phyloP scores from a whole-genome alignment of 2,113 vertebrate genomes.

The Pelecanus crispus region DNA sequence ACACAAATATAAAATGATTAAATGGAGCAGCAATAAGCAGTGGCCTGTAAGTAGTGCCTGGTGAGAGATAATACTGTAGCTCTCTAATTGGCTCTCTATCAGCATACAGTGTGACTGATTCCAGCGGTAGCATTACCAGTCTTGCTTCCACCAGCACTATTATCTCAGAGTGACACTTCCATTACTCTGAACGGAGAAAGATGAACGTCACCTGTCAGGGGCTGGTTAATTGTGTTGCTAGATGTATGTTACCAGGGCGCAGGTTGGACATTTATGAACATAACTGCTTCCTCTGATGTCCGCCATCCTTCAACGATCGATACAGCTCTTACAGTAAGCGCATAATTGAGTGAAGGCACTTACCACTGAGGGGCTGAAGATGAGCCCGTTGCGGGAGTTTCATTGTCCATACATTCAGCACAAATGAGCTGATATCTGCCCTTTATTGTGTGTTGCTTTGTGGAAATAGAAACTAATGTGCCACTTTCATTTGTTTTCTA shows the following conservation, averaged over 20 bases:
- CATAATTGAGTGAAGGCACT: conserved; percentile 81
- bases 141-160: conserved; percentile 82
- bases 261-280: conserved; percentile 87
- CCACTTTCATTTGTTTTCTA: conserved; percentile 77
- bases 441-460: conserved; percentile 73
- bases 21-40: conserved; percentile 56
- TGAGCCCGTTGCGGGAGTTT: conserved; percentile 70
- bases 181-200: conserved; percentile 92
- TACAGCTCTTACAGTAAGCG: conserved; percentile 76
- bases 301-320: conserved; percentile 82
- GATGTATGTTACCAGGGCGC: conserved; percentile 85
- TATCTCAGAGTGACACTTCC: conserved; percentile 92
- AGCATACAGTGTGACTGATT: conserved; percentile 76
- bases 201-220: conserved; percentile 92
- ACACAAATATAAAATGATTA: conserved; percentile 64
- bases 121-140: conserved; percentile 72
- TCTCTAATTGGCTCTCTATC: conserved; percentile 78
- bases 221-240: conserved; percentile 94
- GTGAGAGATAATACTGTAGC: conserved; percentile 70
- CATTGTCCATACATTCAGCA: conserved; percentile 75
- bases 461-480: conserved; percentile 77
- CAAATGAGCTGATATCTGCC: conserved; percentile 77
- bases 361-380: conserved; percentile 71
- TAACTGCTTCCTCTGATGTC: conserved; percentile 81
- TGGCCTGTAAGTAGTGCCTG: conserved; percentile 66